A percentile compares a stretch with the other conserved stretches of the same genome.
Conservation (phyloP, 2,113 vertebrate genomes). For the Trichomycterus rosablanca region DNA sequence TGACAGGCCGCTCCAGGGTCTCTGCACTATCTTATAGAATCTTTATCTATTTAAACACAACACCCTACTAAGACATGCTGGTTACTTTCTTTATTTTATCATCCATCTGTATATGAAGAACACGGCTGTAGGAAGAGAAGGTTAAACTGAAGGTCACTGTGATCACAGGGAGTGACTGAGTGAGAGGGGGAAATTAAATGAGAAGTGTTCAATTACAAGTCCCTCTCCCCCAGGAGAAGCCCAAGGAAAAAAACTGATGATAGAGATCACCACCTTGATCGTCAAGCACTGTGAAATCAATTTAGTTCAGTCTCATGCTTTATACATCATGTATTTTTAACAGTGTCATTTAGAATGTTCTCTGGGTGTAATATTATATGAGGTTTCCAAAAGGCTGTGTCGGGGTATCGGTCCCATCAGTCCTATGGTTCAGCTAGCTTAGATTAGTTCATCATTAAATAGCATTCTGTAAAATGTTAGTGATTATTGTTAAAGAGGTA, state of each 20-base stretch:
- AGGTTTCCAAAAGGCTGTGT: slow-evolving; percentile 29
- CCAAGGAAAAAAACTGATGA: slow-evolving; percentile 31
- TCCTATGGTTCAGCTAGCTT: slow-evolving; percentile 10
- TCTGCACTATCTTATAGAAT: background rate
- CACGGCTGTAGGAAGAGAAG: background rate
- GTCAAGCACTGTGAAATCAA: slow-evolving; percentile 50
- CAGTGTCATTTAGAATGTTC: slow-evolving; percentile 40
- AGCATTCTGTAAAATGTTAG: too few relatives aligned
- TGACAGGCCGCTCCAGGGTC: too few relatives aligned
- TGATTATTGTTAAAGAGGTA: too few relatives aligned
- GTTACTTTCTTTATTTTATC: too few relatives aligned
- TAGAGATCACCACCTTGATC: slow-evolving; percentile 50
- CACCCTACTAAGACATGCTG: too few relatives aligned
- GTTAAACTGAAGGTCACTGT: slow-evolving; percentile 36
- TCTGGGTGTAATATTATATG: slow-evolving; percentile 35
- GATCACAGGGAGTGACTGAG: slow-evolving; percentile 30
- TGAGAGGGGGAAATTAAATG: slow-evolving; percentile 28
- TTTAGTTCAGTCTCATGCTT: slow-evolving; percentile 34
- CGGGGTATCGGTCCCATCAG: background rate
- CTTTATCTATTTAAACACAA: too few relatives aligned
- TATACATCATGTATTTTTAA: slow-evolving; percentile 39
- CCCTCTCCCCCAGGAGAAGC: slow-evolving; percentile 37
- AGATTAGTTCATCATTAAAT: slow-evolving; percentile 13
- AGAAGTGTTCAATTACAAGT: slow-evolving; percentile 39
- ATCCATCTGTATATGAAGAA: background rate